Conservation (phyloP, 2,797 vertebrate genomes). For the Centroberyx gerrardi region DNA sequence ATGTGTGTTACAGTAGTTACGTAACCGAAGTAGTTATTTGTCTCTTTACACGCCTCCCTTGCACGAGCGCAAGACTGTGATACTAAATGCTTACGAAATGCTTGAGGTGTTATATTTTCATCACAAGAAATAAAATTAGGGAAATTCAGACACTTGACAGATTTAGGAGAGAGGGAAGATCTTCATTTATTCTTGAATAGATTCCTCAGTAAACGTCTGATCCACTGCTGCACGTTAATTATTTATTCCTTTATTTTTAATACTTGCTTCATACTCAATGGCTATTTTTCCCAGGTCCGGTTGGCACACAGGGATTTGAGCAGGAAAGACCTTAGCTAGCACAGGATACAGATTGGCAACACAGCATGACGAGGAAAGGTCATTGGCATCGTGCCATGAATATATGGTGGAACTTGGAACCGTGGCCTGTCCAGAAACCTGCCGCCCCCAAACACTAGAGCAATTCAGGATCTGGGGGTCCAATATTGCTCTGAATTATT, state of each 20-base stretch:
- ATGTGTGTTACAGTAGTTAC: constrained; percentile 29
- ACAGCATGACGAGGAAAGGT: constrained; percentile 70
- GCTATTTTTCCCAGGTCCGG: constrained; percentile 43
- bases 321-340: constrained; percentile 73
- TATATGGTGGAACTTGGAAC: constrained; percentile 40
- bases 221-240: constrained; percentile 3
- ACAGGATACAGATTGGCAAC: constrained; percentile 81
- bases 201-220: not conserved
- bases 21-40: constrained; percentile 54
- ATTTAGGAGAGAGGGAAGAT: not conserved
- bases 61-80: constrained; percentile 26
- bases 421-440: constrained; percentile 20
- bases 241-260: not conserved
- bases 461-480: constrained; percentile 3
- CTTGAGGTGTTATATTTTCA: constrained; percentile 52
- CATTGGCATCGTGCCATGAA: constrained; percentile 58
- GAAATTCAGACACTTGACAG: constrained; percentile 7
- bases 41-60: constrained; percentile 21
- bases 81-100: constrained; percentile 39
- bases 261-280: constrained; percentile 5
- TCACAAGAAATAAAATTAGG: constrained; percentile 23
- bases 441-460: constrained; percentile 4
- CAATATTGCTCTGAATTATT: not conserved
- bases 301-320: constrained; percentile 42
- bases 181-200: not conserved